A percentile compares a stretch with the other conserved stretches of the same genome.
These are phyloP conservation scores for Sylvia borin DNA, from an alignment of 2,797 vertebrate genomes.

Conservation along the genomic window DNA sequence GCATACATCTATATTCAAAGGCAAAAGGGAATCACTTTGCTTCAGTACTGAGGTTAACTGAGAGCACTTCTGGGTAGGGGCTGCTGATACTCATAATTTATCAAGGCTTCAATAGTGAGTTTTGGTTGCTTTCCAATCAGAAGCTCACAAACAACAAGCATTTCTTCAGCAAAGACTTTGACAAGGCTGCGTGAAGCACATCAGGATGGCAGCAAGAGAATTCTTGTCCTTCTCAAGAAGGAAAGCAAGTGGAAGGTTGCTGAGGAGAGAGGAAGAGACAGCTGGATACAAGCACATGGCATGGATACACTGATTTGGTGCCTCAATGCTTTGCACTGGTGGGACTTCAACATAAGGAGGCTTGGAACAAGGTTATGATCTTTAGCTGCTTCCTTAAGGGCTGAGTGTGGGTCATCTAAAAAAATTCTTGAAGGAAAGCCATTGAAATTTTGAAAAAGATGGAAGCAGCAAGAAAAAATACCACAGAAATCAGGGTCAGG, in stretches of 20 bases:
- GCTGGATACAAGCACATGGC: not conserved
- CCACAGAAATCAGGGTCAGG: not conserved
- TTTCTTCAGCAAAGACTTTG: not conserved
- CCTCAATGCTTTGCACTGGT: not conserved
- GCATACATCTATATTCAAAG: not conserved
- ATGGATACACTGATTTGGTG: not conserved
- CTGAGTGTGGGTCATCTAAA: not conserved
- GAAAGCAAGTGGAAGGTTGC: not conserved
- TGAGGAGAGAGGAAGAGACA: not conserved
- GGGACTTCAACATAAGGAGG: not conserved
- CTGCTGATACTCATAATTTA: not conserved
- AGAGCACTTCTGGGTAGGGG: not conserved
- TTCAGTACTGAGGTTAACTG: not conserved
- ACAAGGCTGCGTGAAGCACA: not conserved
- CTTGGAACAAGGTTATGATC: not conserved
- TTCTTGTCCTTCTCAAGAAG: not conserved
- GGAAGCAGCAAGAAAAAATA: not conserved
- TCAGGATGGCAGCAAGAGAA: not conserved
- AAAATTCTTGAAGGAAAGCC: not conserved
- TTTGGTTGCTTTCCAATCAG: not conserved
- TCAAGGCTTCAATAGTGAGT: not conserved
- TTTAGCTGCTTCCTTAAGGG: not conserved
- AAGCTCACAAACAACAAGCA: not conserved
- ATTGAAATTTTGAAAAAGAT: not conserved
- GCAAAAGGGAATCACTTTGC: not conserved